Conservation (phyloP, 2,113 vertebrate species). For the Oxyura jamaicensis region DNA sequence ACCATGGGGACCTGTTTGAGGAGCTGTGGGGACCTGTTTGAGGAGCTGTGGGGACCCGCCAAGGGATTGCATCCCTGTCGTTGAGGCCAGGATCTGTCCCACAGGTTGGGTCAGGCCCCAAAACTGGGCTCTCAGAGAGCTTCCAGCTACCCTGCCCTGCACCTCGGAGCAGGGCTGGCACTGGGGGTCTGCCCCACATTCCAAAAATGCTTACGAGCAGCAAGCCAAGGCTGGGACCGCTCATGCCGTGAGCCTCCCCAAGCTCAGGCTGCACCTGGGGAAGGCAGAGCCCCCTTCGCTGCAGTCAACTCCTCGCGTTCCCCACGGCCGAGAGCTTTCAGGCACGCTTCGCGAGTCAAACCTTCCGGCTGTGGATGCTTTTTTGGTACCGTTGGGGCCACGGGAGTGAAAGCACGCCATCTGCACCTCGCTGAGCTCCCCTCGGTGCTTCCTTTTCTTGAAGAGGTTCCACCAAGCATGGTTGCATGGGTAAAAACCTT, state of each 20-base stretch:
- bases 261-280: not conserved
- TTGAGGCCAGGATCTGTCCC: not conserved
- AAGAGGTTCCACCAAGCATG: no score
- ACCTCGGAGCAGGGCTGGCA: not conserved
- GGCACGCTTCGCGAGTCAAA: not conserved
- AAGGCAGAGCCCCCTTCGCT: not conserved
- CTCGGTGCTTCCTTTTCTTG: not conserved
- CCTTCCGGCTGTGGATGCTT: not conserved
- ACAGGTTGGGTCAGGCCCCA: not conserved
- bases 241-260: not conserved
- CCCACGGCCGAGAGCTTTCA: not conserved
- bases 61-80: not conserved
- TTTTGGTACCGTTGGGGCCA: not conserved
- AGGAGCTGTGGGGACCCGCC: not conserved
- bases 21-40: not conserved
- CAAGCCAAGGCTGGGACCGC: not conserved
- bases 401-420: not conserved
- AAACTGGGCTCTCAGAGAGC: not conserved
- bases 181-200: not conserved
- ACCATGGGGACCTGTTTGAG: not conserved
- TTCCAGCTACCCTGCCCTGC: not conserved
- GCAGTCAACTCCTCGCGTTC: not conserved
- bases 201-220: not conserved
- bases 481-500: not conserved
- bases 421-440: not conserved